Evolutionary conservation across 2,797 vertebrate species (phyloP).

Genomic region (Cephalopachus bancanus): DNA sequence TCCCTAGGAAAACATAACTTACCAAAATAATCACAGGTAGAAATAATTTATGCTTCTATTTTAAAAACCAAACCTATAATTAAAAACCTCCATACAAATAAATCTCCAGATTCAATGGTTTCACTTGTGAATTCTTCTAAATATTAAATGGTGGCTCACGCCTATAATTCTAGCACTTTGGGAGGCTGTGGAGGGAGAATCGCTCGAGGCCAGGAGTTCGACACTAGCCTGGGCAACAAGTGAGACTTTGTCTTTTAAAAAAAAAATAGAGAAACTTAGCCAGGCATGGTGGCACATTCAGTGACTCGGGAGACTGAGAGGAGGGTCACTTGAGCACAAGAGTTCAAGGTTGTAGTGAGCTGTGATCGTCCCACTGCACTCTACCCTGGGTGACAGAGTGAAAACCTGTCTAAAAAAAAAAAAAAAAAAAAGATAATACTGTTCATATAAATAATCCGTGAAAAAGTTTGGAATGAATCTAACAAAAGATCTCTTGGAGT

Average conservation of each 20-base stretch:
- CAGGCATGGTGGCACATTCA: background rate
- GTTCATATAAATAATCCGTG: background rate
- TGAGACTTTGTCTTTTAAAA: background rate
- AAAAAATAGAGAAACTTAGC: background rate
- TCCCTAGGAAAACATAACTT: background rate
- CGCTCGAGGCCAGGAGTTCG: background rate
- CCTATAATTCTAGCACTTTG: background rate
- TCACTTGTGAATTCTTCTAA: background rate
- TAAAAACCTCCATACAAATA: background rate
- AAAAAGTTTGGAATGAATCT: background rate
- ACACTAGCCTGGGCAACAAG: background rate
- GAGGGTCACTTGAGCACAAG: background rate
- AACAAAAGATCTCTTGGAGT: background rate
- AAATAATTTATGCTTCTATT: background rate
- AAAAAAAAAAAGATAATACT: background rate
- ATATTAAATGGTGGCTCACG: background rate
- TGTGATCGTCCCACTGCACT: background rate
- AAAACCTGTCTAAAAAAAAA: background rate
- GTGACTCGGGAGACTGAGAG: background rate
- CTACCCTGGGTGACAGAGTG: background rate
- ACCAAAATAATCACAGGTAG: background rate
- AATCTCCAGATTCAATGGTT: background rate
- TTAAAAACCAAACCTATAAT: background rate
- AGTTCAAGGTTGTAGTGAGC: background rate
- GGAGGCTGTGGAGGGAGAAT: background rate